A percentile compares a stretch with the other conserved stretches of the same genome.
phyloP scores from a whole-genome alignment of 2,888 invertebrate species.

The Yponomeuta malinellus region DNA sequence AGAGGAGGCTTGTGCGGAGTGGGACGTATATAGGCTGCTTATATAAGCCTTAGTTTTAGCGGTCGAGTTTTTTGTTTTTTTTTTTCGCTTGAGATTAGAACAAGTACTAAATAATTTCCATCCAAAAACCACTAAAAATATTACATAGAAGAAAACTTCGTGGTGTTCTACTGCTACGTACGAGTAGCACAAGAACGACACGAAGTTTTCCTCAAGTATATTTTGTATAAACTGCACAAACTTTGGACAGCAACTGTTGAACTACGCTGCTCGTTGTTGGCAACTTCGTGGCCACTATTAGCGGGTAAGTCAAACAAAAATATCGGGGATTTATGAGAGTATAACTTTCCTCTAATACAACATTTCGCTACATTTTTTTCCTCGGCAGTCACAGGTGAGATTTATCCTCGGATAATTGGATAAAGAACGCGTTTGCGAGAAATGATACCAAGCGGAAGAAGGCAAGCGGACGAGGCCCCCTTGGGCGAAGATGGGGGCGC shows the following conservation, averaged over 20 bases:
- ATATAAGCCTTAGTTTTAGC: too few species aligned
- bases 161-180: too few species aligned
- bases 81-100: too few species aligned
- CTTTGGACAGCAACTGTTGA: neutral
- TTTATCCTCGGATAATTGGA: slow-evolving; percentile 76
- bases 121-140: too few species aligned
- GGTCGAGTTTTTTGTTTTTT: too few species aligned
- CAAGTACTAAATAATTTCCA: too few species aligned
- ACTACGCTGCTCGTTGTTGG: neutral
- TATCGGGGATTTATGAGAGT: slow-evolving; percentile 52
- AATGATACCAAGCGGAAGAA: slow-evolving; percentile 65
- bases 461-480: slow-evolving; percentile 26
- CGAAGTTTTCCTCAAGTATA: neutral
- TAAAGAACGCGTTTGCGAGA: slow-evolving; percentile 71
- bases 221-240: slow-evolving; percentile 4
- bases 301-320: slow-evolving; percentile 47
- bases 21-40: too few species aligned
- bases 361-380: slow-evolving; percentile 59
- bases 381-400: slow-evolving; percentile 74
- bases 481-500: slow-evolving; percentile 8
- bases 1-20: too few species aligned
- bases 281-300: slow-evolving; percentile 7
- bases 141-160: neutral
- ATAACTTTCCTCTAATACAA: slow-evolving; percentile 55
- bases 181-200: neutral